Percentiles rank a stretch among this genome's conserved stretches.
Evolutionary conservation across 2,797 vertebrate genomes (phyloP).

Genomic region (Argentina silus): DNA sequence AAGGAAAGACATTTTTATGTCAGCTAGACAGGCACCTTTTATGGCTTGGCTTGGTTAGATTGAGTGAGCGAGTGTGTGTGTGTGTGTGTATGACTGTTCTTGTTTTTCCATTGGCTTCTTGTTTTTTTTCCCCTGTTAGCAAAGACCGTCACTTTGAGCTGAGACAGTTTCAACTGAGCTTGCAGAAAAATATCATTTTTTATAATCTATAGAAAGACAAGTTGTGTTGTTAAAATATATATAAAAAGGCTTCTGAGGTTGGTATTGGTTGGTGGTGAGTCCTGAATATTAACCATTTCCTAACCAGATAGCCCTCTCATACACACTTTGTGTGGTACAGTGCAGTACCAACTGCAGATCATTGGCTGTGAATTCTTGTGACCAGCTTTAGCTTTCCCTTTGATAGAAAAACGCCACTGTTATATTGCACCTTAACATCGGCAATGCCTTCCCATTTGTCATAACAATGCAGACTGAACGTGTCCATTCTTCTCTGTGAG

Average conservation of each 20-base stretch:
- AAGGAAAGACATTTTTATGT: constrained; percentile 46
- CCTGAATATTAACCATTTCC: constrained; percentile 41
- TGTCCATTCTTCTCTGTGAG: constrained; percentile 41
- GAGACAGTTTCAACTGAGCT: neutral
- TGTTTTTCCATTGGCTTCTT: constrained; percentile 25
- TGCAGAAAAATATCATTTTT: constrained; percentile 24
- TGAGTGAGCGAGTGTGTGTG: constrained; percentile 13
- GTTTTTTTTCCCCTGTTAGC: constrained; percentile 38
- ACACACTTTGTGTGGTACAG: constrained; percentile 38
- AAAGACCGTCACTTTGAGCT: constrained; percentile 21
- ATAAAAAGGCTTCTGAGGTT: constrained; percentile 69
- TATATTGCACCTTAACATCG: constrained; percentile 44
- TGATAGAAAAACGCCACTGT: constrained; percentile 43
- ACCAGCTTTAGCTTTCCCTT: constrained; percentile 35
- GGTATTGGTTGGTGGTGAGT: constrained; percentile 51
- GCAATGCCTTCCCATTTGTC: constrained; percentile 41
- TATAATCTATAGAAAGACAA: constrained; percentile 48
- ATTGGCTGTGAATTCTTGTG: constrained; percentile 24
- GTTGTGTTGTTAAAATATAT: constrained; percentile 44
- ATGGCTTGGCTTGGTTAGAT: constrained; percentile 49
- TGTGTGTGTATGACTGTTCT: constrained; percentile 8
- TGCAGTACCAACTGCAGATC: constrained; percentile 34
- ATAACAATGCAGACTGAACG: constrained; percentile 26
- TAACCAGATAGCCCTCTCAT: constrained; percentile 26
- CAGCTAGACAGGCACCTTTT: constrained; percentile 39